Evolutionary conservation across 1,140 invertebrate genomes (phyloP).

Genomic region (Drosophila santomea): DNA sequence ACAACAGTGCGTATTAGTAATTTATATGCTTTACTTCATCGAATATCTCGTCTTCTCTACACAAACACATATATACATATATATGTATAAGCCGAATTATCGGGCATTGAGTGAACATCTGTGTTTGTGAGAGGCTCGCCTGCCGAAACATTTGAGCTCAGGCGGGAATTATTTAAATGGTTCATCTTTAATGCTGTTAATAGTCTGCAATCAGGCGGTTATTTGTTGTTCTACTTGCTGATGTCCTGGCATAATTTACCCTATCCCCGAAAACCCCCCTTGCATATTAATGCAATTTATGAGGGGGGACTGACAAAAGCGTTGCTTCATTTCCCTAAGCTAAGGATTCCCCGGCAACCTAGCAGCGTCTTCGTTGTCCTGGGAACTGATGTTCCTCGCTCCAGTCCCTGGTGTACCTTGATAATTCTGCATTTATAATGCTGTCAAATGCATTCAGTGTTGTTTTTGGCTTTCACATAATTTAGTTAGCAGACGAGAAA

Average conservation of each 20-base stretch:
- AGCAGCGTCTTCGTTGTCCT: slow-evolving; percentile 13
- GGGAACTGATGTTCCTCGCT: slow-evolving; percentile 36
- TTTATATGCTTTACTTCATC: slow-evolving; percentile 61
- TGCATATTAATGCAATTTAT: slow-evolving; percentile 76
- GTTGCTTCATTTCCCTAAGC: slow-evolving; percentile 51
- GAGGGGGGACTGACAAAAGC: slow-evolving; percentile 13
- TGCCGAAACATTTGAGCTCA: slow-evolving; percentile 52
- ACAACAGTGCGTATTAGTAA: slow-evolving; percentile 75
- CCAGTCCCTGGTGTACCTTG: slow-evolving; percentile 19
- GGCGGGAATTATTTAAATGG: slow-evolving; percentile 73
- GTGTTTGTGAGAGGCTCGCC: background rate
- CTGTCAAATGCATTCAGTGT: slow-evolving; percentile 65
- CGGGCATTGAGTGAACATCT: slow-evolving; percentile 10
- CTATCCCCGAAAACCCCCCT: background rate
- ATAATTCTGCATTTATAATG: slow-evolving; percentile 66
- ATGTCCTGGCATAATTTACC: slow-evolving; percentile 5
- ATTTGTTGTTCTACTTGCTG: slow-evolving; percentile 44
- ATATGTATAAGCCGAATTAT: slow-evolving; percentile 2
- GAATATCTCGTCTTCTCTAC: slow-evolving; percentile 15
- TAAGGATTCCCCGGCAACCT: background rate
- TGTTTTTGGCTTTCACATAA: slow-evolving; percentile 63
- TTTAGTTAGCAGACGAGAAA: slow-evolving; percentile 59
- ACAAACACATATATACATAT: background rate
- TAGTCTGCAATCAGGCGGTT: slow-evolving; percentile 72
- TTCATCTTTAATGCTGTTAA: slow-evolving; percentile 78